Evolutionary conservation across 2,113 vertebrate species (phyloP).

Genomic region (Takifugu bimaculatus): DNA sequence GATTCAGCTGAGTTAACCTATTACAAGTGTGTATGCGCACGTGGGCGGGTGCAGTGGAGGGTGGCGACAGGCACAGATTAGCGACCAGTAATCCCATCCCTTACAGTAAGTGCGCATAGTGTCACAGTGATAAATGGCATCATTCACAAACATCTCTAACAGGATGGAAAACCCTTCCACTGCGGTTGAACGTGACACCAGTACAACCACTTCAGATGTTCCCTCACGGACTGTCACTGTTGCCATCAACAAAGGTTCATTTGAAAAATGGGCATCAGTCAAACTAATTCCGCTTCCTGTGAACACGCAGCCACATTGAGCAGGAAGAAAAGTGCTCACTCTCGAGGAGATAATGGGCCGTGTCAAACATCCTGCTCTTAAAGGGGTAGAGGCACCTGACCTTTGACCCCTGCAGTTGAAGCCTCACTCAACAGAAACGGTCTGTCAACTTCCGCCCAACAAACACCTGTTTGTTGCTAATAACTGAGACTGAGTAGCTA

Average conservation of each 20-base stretch:
- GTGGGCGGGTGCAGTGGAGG: constrained; percentile 26
- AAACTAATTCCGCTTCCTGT: constrained; percentile 33
- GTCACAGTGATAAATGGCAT: constrained; percentile 22
- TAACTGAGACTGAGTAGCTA: constrained; percentile 29
- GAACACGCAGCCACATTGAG: constrained; percentile 35
- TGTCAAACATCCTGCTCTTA: constrained; percentile 43
- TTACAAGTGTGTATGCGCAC: not conserved
- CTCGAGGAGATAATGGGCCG: constrained; percentile 33
- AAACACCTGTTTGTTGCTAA: constrained; percentile 64
- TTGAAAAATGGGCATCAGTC: constrained; percentile 44
- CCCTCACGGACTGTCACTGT: too few species aligned
- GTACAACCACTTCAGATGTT: not conserved
- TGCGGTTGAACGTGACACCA: not conserved
- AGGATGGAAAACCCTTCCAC: constrained; percentile 1
- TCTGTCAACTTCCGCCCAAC: constrained; percentile 40
- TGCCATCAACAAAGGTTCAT: constrained; percentile 16
- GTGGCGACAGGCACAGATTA: constrained; percentile 57
- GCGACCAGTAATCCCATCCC: constrained; percentile 52
- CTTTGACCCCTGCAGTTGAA: constrained; percentile 53
- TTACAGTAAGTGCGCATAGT: constrained; percentile 27
- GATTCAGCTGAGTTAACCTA: not conserved
- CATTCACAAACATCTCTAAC: constrained; percentile 30
- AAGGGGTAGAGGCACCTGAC: constrained; percentile 42
- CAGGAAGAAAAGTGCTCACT: constrained; percentile 30
- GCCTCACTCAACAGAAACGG: constrained; percentile 41